phyloP scores from a whole-genome alignment of 64 coral and sea anemone genomes.

The Montipora efflorescens region DNA sequence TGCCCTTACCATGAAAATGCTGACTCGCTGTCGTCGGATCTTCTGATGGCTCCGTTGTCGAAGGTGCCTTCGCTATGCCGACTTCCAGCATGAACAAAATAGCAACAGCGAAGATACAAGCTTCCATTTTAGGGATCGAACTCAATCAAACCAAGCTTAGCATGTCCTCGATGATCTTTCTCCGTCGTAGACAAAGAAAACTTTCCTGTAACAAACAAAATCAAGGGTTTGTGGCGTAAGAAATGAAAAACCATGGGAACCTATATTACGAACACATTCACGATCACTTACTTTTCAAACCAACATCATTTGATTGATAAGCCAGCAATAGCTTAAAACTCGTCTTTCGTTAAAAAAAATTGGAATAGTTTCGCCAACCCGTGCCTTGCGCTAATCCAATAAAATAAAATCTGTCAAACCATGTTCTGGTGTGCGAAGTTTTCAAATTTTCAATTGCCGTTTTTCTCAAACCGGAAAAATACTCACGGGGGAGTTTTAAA shows the following conservation, averaged over 20 bases:
- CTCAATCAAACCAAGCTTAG: neutral
- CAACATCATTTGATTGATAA: slow-evolving; percentile 15
- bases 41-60: neutral
- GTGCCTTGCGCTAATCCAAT: slow-evolving; percentile 21
- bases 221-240: neutral
- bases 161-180: neutral
- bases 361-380: neutral
- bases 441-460: neutral
- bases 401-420: neutral
- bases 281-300: neutral
- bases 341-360: neutral
- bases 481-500: neutral
- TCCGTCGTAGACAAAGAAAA: neutral
- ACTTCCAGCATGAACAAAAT: neutral
- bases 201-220: neutral
- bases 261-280: neutral
- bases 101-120: neutral
- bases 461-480: slow-evolving; percentile 21
- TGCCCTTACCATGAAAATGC: slow-evolving; percentile 12
- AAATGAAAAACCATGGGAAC: slow-evolving; percentile 4
- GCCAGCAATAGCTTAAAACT: neutral
- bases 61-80: neutral
- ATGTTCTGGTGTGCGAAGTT: neutral
- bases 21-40: neutral
- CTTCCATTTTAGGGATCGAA: neutral